Evolutionary conservation across 2,113 vertebrate genomes (phyloP), one percentile per base, ranked within the genome.

Genomic region (Galemys pyrenaicus): DNA sequence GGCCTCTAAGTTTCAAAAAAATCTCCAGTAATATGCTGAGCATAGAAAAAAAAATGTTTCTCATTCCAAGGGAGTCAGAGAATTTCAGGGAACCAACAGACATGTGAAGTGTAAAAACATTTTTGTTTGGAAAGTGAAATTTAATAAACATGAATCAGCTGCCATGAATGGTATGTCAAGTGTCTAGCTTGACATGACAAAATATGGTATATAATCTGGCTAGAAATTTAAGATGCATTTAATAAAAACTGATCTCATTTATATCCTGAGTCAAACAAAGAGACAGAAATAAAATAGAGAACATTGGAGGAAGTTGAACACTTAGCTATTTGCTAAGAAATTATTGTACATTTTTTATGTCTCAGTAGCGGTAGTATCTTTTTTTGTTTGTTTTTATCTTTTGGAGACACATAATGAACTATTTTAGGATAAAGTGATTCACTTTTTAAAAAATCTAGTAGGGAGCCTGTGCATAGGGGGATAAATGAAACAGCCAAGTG

Each of bases 91-190:
- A 82, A 22, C 70, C 22, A 56, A 79, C 13, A 49, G 12, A 94
- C 11, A 51, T 54, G 54, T 30, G 9, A 64, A 58, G 46, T 35
- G 15, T 56, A 70, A 74, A 90, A 91, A 51, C 8, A 77, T 26
- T 79, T 95, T 89, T 74, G 32, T 81, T 91, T 77, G 84, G 75
- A 87, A 96, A 83, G 80, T 51, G 22, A 94, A 68, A 71, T 79
- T 83, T 73, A 80, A 75, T 60, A 73, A 95, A 81, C 37, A 85
- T 51, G n/a, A 73, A 81, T 79, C 67, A 75, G 24, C 71, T 73
- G 30, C 37, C 12, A 41, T 68, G 41, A 85, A 46, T 71, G 60
- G 16, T 30, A 51, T 70, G 22, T 41, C 60, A 89, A 20, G 20
- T 46, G 8, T 41, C 44, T 77, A 16, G 37, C 30, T 44, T 30